Evolutionary conservation across 1,140 invertebrate species (phyloP).

Genomic region (Chelonus insularis): DNA sequence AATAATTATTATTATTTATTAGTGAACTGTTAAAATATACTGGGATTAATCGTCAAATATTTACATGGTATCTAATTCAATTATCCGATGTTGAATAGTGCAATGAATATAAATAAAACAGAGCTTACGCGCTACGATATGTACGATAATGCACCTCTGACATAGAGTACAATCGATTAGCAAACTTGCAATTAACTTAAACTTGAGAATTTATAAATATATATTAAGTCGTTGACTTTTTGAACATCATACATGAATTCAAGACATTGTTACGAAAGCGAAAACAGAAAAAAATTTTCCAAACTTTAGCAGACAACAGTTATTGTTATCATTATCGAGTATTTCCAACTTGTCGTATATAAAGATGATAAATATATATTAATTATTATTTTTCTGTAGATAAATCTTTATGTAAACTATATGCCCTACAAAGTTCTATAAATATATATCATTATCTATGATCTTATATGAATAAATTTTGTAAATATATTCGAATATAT

Average conservation of each 20-base stretch:
- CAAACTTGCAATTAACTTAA: constrained; percentile 49
- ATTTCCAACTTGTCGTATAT: not conserved
- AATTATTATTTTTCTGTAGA: constrained; percentile 8
- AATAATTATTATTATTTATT: no score
- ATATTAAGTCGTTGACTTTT: not conserved
- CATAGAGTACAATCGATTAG: constrained; percentile 56
- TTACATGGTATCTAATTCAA: no score
- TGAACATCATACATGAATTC: not conserved
- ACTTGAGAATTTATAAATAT: no score
- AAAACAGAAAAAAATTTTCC: no score
- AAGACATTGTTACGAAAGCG: not conserved
- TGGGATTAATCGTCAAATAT: no score
- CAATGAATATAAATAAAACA: constrained; percentile 3
- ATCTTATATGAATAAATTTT: not conserved
- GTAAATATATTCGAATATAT: not conserved
- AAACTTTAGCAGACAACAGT: no score
- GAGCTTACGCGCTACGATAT: constrained; percentile 33
- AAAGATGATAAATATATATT: not conserved
- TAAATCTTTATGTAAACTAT: not conserved
- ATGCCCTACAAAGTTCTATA: not conserved
- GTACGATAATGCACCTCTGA: constrained; percentile 43
- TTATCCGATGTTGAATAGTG: no score
- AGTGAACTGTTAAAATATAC: no score
- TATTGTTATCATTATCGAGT: no score
- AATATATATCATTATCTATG: not conserved